phyloP scores from a whole-genome alignment of 2,797 vertebrate genomes.

The Odontamblyopus lacepedii region DNA sequence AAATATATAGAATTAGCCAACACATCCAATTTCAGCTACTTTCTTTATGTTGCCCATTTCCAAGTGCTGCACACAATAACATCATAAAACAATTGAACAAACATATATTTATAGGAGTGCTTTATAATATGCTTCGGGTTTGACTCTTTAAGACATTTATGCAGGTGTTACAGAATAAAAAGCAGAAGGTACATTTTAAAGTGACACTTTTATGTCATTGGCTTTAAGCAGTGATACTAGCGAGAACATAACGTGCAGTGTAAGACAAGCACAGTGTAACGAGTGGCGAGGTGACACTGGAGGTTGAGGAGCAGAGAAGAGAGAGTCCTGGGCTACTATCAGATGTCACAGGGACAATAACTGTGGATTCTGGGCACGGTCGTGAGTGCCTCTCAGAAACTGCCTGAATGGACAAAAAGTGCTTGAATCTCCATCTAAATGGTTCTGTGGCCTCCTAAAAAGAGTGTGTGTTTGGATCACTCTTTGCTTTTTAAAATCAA shows the following conservation, averaged over 20 bases:
- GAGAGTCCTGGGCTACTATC: conserved; percentile 13
- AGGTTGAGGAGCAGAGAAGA: conserved; percentile 7
- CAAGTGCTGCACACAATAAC: background rate
- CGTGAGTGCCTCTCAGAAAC: conserved; percentile 50
- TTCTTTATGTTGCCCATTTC: background rate
- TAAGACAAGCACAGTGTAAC: conserved; percentile 19
- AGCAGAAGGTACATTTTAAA: conserved; percentile 4
- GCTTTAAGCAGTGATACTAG: conserved; percentile 4
- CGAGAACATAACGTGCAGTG: conserved; percentile 29
- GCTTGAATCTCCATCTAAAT: conserved; percentile 66
- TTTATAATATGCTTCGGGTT: background rate
- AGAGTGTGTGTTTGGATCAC: conserved; percentile 44
- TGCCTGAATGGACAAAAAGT: conserved; percentile 58
- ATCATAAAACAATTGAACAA: background rate
- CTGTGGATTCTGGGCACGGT: conserved; percentile 50
- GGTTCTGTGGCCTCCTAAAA: conserved; percentile 32
- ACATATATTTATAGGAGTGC: background rate
- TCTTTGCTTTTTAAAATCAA: conserved; percentile 35
- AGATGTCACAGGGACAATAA: conserved; percentile 47
- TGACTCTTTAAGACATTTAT: background rate
- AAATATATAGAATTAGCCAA: conserved; percentile 3
- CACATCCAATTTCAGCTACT: background rate
- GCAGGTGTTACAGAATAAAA: background rate
- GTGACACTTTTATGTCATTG: conserved; percentile 18
- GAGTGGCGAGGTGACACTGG: conserved; percentile 28